Evolutionary conservation across 1,140 invertebrate species (phyloP), one percentile per base, ranked within the genome.

Genomic region (Littorina saxatilis): DNA sequence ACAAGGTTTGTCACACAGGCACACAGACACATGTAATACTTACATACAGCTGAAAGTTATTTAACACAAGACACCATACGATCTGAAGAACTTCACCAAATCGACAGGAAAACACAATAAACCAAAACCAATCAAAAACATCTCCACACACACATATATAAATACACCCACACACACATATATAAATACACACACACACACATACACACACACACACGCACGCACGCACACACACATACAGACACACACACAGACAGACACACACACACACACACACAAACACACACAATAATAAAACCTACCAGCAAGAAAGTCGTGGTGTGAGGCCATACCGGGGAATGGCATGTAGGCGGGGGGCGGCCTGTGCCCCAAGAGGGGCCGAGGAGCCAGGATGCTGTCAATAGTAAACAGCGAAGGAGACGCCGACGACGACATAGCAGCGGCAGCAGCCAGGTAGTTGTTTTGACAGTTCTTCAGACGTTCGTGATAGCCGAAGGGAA

Each of bases 321-420:
- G 50, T 0, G 81, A 74, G 0, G 79, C 66, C 68, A 87, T 72
- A 15, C 72, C 76, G 11, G 83, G 84, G 74, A 87, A 88, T 3
- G 87, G 87, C 32, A 78, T 32, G 47, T 55, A 52, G 50, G 61
- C 27, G 39, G 82, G 85, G 20, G 87, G 83, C 2, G 80, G 76
- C 27, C 85, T 84, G 66, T 83, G 79, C 27, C 83, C 73, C 55
- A 85, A 50, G 17, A 85, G 35, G 7, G 88, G 88, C 58, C 88
- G 20, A 5, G 88, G 88, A 15, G 88, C 88, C 72, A 89, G 76
- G 47, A 89, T 89, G 61, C 86, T 89, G 81, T 89, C 88, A 32
- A 89, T 89, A 47, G 83, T 87, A 77, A 89, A 89, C 11, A 87
- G 43, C 7, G 88, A 87, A 13, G 83, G 86, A 23, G 55, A 81